phyloP scores from a whole-genome alignment of 2,113 vertebrate genomes.

The Oophaga pumilio region DNA sequence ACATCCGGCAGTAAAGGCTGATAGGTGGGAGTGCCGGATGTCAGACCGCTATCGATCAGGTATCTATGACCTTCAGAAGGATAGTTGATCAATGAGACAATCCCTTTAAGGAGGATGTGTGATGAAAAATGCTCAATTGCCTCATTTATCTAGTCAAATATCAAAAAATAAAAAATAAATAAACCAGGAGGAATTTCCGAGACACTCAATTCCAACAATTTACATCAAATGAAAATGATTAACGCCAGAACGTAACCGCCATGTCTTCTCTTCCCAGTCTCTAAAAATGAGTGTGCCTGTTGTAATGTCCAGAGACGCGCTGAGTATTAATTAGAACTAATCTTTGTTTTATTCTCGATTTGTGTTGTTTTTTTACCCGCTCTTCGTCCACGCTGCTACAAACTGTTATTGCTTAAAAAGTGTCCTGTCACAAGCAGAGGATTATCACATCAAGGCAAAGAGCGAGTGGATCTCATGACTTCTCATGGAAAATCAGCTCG shows the following conservation, averaged over 20 bases:
- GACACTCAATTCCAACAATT: conserved; percentile 27
- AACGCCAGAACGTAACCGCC: neutral
- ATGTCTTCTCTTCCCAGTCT: neutral
- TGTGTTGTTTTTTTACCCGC: neutral
- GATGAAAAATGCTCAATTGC: neutral
- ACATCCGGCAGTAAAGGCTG: too few relatives aligned
- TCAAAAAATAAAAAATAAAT: neutral
- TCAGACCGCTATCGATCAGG: too few relatives aligned
- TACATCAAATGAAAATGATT: conserved; percentile 26
- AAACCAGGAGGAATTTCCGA: neutral
- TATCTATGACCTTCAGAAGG: too few relatives aligned
- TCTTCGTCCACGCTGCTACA: conserved; percentile 14
- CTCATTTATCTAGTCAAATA: neutral
- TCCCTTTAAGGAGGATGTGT: neutral
- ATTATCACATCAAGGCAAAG: conserved; percentile 44
- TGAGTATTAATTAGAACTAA: conserved; percentile 37
- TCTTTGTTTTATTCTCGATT: conserved; percentile 43
- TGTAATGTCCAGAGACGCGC: conserved; percentile 48
- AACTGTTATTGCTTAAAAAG: conserved; percentile 40
- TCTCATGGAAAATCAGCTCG: conserved; percentile 22
- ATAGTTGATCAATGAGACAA: neutral
- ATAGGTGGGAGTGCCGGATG: too few relatives aligned
- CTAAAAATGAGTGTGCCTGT: conserved; percentile 36
- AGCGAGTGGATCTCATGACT: conserved; percentile 30
- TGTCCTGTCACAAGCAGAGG: conserved; percentile 46